Percentiles rank a stretch among this genome's conserved stretches.
Evolutionary conservation across 2,888 invertebrate species (phyloP).

Genomic region (Gisinianus flammeolus): DNA sequence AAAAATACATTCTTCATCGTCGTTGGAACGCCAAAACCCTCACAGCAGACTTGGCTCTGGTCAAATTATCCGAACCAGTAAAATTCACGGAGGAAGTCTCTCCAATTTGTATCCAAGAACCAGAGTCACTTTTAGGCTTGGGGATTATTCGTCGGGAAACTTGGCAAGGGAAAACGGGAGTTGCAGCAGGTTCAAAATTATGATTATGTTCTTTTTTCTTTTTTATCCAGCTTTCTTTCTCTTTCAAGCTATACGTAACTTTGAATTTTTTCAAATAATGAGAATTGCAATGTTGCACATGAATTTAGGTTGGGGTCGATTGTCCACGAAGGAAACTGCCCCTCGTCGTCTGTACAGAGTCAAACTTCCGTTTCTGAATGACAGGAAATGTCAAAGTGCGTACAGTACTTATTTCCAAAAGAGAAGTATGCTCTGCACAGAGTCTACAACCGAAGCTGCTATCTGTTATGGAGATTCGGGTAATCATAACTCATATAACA

Average conservation of each 20-base stretch:
- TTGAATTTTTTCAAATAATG: too few species aligned
- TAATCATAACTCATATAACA: too few species aligned
- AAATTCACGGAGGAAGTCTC: slow-evolving; percentile 54
- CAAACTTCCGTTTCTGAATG: slow-evolving; percentile 53
- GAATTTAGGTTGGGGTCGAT: slow-evolving; percentile 58
- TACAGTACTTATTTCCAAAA: slow-evolving; percentile 54
- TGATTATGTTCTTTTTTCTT: too few species aligned
- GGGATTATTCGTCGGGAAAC: slow-evolving; percentile 51
- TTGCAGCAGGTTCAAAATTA: too few species aligned
- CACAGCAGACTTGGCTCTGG: slow-evolving; percentile 53
- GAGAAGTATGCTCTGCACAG: slow-evolving; percentile 57
- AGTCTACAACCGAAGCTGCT: slow-evolving; percentile 54
- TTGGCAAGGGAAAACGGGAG: slow-evolving; percentile 51
- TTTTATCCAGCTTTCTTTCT: too few species aligned
- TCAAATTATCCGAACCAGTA: slow-evolving; percentile 54
- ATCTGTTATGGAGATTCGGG: slow-evolving; percentile 58
- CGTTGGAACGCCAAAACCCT: slow-evolving; percentile 55
- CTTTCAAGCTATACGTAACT: too few species aligned
- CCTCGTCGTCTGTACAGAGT: slow-evolving; percentile 53
- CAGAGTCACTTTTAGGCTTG: slow-evolving; percentile 20
- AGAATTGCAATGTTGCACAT: too few species aligned
- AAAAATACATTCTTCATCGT: slow-evolving; percentile 56
- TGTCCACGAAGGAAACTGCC: slow-evolving; percentile 53
- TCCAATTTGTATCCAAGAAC: slow-evolving; percentile 55
- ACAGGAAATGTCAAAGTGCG: slow-evolving; percentile 45